These are phyloP conservation scores for Lamprologus tigripictilis DNA, from an alignment of 2,113 vertebrate species.

Conservation along the genomic window DNA sequence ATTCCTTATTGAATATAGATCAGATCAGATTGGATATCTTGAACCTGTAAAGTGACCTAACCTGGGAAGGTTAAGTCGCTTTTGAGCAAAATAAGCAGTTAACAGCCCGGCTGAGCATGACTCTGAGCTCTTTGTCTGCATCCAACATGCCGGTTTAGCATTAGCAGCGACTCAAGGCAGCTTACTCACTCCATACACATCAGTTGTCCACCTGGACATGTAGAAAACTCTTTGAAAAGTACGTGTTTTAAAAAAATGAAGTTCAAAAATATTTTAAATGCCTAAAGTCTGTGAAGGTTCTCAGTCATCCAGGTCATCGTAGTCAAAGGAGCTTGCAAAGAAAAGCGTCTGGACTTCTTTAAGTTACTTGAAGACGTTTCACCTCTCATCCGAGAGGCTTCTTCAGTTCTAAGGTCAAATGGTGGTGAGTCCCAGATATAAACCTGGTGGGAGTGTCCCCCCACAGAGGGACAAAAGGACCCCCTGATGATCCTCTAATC, in stretches of 20 bases:
- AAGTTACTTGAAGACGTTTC: too few species aligned
- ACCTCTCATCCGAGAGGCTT: too few species aligned
- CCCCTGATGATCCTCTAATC: too few species aligned
- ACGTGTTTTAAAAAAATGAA: rapidly evolving
- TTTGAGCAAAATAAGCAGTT: not conserved
- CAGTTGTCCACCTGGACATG: not conserved
- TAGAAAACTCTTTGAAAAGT: not conserved
- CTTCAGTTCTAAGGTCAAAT: too few species aligned
- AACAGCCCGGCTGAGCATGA: not conserved
- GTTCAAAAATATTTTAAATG: not conserved
- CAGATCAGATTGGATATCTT: not conserved
- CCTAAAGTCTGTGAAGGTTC: too few species aligned
- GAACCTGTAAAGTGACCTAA: not conserved
- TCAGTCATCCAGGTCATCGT: too few species aligned
- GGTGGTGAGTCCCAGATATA: too few species aligned
- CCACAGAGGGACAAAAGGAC: too few species aligned
- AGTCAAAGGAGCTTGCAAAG: too few species aligned
- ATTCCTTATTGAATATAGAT: not conserved
- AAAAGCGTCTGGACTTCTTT: too few species aligned
- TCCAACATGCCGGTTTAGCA: rapidly evolving
- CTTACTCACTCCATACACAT: rapidly evolving
- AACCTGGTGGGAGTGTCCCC: too few species aligned
- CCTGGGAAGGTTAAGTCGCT: not conserved
- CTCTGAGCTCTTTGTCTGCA: not conserved
- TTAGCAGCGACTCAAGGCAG: rapidly evolving